Evolutionary conservation across 1,140 invertebrate genomes (phyloP).

Genomic region (Brachionus rubens): DNA sequence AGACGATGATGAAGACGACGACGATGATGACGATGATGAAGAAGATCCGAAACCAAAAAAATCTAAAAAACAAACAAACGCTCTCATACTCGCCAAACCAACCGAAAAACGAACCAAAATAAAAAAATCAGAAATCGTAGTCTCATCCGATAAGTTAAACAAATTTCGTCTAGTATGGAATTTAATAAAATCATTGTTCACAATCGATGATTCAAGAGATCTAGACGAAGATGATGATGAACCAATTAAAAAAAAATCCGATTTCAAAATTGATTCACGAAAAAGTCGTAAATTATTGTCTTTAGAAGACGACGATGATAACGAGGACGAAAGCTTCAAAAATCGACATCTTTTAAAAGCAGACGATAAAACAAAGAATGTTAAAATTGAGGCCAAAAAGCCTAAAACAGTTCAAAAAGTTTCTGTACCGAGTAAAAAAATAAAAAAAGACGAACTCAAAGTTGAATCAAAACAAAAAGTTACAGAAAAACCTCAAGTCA

Average conservation of each 20-base stretch:
- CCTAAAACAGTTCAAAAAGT: neutral
- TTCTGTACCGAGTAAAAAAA: neutral
- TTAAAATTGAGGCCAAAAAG: neutral
- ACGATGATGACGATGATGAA: slow-evolving; percentile 46
- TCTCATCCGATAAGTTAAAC: neutral
- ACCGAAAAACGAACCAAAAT: neutral
- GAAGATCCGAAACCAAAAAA: slow-evolving; percentile 6
- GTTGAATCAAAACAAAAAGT: neutral
- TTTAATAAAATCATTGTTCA: slow-evolving; percentile 26
- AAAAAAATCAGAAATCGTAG: slow-evolving; percentile 33
- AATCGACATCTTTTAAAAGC: neutral
- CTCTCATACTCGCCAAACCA: neutral
- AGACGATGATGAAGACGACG: neutral
- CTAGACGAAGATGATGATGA: slow-evolving; percentile 19
- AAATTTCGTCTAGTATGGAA: slow-evolving; percentile 27
- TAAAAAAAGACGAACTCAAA: neutral
- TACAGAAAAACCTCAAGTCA: neutral
- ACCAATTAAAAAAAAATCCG: slow-evolving; percentile 37
- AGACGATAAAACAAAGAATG: neutral
- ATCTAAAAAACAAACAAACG: neutral
- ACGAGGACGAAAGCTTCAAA: neutral
- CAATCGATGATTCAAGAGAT: neutral
- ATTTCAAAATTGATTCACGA: slow-evolving; percentile 50
- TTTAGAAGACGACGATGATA: slow-evolving; percentile 53
- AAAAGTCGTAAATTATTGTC: slow-evolving; percentile 50